Conservation (phyloP, 35 echinoderm and acorn worm species). For the Strongylocentrotus purpuratus region DNA sequence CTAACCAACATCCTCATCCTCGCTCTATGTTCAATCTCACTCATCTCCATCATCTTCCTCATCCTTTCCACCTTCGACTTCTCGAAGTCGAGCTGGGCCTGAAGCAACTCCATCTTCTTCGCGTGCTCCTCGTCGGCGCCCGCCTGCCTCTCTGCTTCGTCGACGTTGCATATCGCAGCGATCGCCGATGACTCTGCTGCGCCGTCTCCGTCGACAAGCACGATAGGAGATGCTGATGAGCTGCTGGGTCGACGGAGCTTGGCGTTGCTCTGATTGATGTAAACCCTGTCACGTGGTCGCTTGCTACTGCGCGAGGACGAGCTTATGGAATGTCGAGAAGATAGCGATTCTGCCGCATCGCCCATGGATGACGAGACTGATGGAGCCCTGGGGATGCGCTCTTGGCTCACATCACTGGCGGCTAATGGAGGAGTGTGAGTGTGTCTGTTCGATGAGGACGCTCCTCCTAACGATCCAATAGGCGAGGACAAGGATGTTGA, state of each 20-base stretch:
- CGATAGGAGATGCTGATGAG: not conserved
- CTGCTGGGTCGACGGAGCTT: not conserved
- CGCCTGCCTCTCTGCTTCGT: slow-evolving; percentile 23
- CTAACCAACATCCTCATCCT: slow-evolving; percentile 42
- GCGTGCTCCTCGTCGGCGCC: slow-evolving; percentile 24
- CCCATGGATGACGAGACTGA: slow-evolving; percentile 23
- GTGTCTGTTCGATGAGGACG: not conserved
- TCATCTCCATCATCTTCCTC: slow-evolving; percentile 42
- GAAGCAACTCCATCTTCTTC: slow-evolving; percentile 24
- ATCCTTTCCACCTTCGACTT: slow-evolving; percentile 32
- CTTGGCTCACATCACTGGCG: not conserved
- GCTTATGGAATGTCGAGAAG: not conserved
- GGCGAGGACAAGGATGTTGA: slow-evolving; percentile 9
- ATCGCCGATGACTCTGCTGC: not conserved
- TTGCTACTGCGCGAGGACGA: slow-evolving; percentile 28
- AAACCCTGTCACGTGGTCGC: not conserved
- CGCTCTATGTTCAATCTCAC: slow-evolving; percentile 26
- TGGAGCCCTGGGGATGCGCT: not conserved
- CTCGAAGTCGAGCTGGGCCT: slow-evolving; percentile 37
- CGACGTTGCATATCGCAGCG: not conserved
- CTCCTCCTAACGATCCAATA: not conserved
- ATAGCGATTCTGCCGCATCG: slow-evolving; percentile 32
- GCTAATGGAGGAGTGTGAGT: not conserved
- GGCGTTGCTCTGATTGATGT: slow-evolving; percentile 16
- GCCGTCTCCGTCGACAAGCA: not conserved